Evolutionary conservation across 1,140 invertebrate genomes (phyloP).

Genomic region (Megalonaias nervosa): DNA sequence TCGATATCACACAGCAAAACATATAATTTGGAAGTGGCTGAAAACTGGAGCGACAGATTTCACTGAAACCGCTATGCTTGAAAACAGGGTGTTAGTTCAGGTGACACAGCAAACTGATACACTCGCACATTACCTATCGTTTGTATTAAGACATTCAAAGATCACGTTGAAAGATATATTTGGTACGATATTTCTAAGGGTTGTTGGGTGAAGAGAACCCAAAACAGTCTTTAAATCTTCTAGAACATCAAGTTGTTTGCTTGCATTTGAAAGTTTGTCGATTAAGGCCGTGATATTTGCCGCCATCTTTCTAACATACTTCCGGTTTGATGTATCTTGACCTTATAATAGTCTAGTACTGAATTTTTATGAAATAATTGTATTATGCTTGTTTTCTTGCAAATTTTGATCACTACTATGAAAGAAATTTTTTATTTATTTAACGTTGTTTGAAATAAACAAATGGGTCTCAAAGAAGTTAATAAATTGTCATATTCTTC

Average conservation of each 20-base stretch:
- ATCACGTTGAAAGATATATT: constrained; percentile 53
- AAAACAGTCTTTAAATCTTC: constrained; percentile 47
- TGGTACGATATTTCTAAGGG: constrained; percentile 35
- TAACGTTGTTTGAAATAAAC: neutral
- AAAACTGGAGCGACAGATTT: too few relatives aligned
- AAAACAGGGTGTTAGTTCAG: too few relatives aligned
- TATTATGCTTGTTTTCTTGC: too few relatives aligned
- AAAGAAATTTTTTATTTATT: neutral
- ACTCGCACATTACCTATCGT: constrained; percentile 37
- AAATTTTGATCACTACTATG: neutral
- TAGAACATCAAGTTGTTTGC: constrained; percentile 1
- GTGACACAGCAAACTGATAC: too few relatives aligned
- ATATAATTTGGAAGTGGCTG: too few relatives aligned
- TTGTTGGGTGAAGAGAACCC: constrained; percentile 28
- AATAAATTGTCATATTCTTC: neutral
- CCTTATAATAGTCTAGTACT: neutral
- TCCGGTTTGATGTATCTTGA: neutral
- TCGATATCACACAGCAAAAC: too few relatives aligned
- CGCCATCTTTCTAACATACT: constrained; percentile 1
- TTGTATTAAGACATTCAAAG: constrained; percentile 53
- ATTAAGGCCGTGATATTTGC: constrained; percentile 8
- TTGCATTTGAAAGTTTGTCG: constrained; percentile 11
- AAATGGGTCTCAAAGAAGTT: neutral
- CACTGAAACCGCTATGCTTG: too few relatives aligned
- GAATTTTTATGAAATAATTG: neutral